phyloP scores from a whole-genome alignment of 2,797 vertebrate species.

The Lagorchestes hirsutus region DNA sequence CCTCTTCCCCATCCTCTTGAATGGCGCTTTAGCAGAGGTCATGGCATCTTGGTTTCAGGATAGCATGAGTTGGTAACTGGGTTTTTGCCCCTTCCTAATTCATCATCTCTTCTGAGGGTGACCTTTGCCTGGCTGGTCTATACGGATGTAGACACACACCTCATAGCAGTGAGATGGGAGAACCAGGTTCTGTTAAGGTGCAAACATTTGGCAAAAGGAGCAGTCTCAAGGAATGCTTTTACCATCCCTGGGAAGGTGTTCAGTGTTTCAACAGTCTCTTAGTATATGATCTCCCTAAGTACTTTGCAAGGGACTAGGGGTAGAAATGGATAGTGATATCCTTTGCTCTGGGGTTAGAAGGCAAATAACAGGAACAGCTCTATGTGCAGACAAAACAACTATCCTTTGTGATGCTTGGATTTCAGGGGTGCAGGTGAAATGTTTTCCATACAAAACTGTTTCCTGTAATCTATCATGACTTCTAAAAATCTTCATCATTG shows the following conservation, averaged over 20 bases:
- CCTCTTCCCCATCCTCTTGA: neutral
- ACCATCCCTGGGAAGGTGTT: neutral
- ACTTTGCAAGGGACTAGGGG: neutral
- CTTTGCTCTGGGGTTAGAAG: neutral
- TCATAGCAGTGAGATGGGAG: neutral
- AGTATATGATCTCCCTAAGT: neutral
- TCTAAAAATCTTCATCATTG: neutral
- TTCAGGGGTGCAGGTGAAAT: neutral
- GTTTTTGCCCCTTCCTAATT: neutral
- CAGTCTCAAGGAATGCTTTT: neutral
- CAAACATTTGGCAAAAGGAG: neutral
- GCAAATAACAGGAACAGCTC: neutral
- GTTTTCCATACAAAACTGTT: neutral
- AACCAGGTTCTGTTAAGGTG: neutral
- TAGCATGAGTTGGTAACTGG: neutral
- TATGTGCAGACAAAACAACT: neutral
- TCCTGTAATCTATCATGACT: neutral
- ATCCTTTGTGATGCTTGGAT: neutral
- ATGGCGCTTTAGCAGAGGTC: neutral
- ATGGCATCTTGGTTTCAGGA: neutral
- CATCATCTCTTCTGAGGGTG: neutral
- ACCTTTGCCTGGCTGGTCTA: neutral
- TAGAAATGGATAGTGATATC: neutral
- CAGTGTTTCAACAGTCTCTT: neutral
- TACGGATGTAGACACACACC: neutral